Conservation (phyloP, 2,113 vertebrate species). For the Syngnathus scovelli region DNA sequence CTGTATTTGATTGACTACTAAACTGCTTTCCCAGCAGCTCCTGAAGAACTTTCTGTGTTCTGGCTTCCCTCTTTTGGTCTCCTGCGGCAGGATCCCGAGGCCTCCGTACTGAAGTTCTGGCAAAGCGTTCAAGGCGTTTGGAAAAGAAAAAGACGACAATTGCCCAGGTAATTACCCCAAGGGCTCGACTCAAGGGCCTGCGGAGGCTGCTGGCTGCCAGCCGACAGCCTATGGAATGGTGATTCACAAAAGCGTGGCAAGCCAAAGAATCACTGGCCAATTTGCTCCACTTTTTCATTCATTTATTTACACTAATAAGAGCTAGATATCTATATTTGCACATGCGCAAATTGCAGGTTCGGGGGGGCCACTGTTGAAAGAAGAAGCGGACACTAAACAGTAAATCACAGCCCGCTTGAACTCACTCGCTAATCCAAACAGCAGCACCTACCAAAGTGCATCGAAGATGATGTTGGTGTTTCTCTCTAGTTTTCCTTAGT, state of each 20-base stretch:
- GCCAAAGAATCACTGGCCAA: neutral
- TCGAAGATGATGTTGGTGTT: too few species aligned
- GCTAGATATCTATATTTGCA: too few species aligned
- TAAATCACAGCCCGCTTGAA: too few species aligned
- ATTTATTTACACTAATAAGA: too few species aligned
- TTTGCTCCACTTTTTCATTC: too few species aligned
- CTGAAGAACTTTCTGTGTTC: constrained; percentile 29
- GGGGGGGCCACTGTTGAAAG: too few species aligned
- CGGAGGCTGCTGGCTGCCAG: neutral
- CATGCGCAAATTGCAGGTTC: too few species aligned
- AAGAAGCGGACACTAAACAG: too few species aligned
- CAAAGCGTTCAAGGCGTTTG: constrained; percentile 17
- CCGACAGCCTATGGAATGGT: neutral
- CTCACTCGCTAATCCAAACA: too few species aligned
- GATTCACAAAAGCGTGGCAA: neutral
- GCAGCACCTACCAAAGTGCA: too few species aligned
- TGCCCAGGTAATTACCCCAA: constrained; percentile 19
- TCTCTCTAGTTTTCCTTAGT: too few species aligned
- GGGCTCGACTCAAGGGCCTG: constrained; percentile 20
- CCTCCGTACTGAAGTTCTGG: constrained; percentile 9
- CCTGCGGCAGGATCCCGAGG: neutral
- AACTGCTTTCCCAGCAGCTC: constrained; percentile 20
- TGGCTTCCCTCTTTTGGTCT: constrained; percentile 16
- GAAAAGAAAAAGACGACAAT: constrained; percentile 26
- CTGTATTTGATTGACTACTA: constrained; percentile 6